Evolutionary conservation across 2,113 vertebrate genomes (phyloP).

Genomic region (Dasyurus viverrinus): DNA sequence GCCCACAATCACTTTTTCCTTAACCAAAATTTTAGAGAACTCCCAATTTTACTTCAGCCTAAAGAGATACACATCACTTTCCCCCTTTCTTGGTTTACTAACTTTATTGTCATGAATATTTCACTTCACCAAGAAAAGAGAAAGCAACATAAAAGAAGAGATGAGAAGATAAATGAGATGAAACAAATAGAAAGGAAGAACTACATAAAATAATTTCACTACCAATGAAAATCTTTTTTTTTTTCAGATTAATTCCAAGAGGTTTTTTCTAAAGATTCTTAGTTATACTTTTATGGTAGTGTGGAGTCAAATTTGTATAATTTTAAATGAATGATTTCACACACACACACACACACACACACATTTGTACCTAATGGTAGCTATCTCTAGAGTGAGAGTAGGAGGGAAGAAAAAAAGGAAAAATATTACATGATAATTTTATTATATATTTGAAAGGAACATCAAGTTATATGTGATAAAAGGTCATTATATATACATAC

Average conservation of each 20-base stretch:
- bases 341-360: too few species aligned
- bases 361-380: too few species aligned
- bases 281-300: not conserved
- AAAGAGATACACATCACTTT: not conserved
- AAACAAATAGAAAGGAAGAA: not conserved
- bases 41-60: not conserved
- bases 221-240: not conserved
- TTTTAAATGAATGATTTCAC: not conserved
- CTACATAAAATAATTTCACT: not conserved
- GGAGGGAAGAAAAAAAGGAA: not conserved
- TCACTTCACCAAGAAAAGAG: not conserved
- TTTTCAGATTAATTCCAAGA: not conserved
- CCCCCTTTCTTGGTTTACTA: conserved; percentile 32
- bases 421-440: conserved; percentile 6
- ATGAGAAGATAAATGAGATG: not conserved
- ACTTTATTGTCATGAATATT: conserved; percentile 35
- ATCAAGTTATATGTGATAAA: conserved; percentile 20
- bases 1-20: not conserved
- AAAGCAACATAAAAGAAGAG: not conserved
- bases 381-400: too few species aligned
- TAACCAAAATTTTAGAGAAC: conserved; percentile 4
- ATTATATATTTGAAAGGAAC: not conserved
- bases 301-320: not conserved
- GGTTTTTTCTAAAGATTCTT: not conserved
- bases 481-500: not conserved